Evolutionary conservation across 2,888 invertebrate species (phyloP).

Genomic region (Synergus itoensis): DNA sequence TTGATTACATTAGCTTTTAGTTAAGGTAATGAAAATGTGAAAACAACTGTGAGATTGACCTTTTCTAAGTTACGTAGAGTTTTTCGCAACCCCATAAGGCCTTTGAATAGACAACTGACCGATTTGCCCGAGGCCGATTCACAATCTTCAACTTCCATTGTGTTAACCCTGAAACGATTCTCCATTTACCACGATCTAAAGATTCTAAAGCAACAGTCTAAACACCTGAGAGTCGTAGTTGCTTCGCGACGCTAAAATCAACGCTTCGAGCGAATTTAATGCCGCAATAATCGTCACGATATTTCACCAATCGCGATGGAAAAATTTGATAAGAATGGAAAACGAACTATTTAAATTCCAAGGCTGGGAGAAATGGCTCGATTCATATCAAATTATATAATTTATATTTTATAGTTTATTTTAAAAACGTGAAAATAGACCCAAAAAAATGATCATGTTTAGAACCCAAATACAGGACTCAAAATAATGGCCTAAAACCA

Average conservation of each 20-base stretch:
- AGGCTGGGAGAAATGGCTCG: neutral
- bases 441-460: too few relatives aligned
- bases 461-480: too few relatives aligned
- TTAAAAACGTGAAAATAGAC: too few relatives aligned
- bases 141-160: conserved; percentile 1
- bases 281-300: neutral
- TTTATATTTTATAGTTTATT: neutral
- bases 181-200: neutral
- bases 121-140: conserved; percentile 1
- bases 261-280: neutral
- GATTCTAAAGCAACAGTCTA: conserved; percentile 1
- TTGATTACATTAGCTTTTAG: neutral
- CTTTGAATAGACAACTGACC: neutral
- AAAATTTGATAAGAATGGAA: neutral
- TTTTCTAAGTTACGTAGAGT: neutral
- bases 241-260: neutral
- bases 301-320: neutral
- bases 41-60: neutral
- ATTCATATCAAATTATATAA: neutral
- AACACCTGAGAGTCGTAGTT: neutral
- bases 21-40: neutral
- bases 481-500: too few relatives aligned
- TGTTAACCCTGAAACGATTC: conserved; percentile 20
- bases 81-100: conserved; percentile 1
- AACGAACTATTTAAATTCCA: neutral